Evolutionary conservation across 2,797 vertebrate species (phyloP).

Genomic region (Ctenosaura bakeri): DNA sequence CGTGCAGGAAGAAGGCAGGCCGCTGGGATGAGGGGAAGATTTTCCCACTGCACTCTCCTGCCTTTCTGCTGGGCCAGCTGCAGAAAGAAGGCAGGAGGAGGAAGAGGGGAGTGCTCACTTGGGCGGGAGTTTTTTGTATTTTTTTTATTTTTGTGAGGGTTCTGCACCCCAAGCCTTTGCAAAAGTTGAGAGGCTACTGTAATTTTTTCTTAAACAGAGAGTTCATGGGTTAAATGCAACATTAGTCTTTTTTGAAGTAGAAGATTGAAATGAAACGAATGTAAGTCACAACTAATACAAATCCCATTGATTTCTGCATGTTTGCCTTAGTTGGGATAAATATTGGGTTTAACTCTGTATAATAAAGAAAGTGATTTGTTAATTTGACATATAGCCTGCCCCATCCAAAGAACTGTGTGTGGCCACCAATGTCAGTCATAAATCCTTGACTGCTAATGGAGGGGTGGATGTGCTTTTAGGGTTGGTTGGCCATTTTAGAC

Average conservation of each 20-base stretch:
- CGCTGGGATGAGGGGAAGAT: too few relatives aligned
- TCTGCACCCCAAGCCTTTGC: too few relatives aligned
- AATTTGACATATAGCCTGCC: not conserved
- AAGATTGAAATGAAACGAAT: not conserved
- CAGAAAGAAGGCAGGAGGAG: too few relatives aligned
- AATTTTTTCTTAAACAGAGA: not conserved
- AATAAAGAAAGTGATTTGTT: not conserved
- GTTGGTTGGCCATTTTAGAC: too few relatives aligned
- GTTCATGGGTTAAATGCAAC: not conserved
- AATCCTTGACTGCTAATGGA: not conserved
- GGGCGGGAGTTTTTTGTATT: too few relatives aligned
- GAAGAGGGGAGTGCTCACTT: too few relatives aligned
- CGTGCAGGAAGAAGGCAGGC: too few relatives aligned
- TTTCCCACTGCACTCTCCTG: too few relatives aligned
- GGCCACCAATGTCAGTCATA: not conserved
- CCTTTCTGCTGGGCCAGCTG: too few relatives aligned
- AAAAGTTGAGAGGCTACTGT: too few relatives aligned
- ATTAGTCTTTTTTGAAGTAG: not conserved
- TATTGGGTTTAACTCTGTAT: not conserved
- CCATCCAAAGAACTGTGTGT: not conserved
- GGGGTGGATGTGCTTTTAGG: too few relatives aligned
- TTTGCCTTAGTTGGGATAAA: not conserved
- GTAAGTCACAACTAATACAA: not conserved
- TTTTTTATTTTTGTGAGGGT: too few relatives aligned
- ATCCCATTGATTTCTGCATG: not conserved